Percentiles rank a stretch among this genome's conserved stretches.
These are phyloP conservation scores for Hemitrygon akajei DNA, from an alignment of 2,797 vertebrate genomes.

Conservation along the genomic window DNA sequence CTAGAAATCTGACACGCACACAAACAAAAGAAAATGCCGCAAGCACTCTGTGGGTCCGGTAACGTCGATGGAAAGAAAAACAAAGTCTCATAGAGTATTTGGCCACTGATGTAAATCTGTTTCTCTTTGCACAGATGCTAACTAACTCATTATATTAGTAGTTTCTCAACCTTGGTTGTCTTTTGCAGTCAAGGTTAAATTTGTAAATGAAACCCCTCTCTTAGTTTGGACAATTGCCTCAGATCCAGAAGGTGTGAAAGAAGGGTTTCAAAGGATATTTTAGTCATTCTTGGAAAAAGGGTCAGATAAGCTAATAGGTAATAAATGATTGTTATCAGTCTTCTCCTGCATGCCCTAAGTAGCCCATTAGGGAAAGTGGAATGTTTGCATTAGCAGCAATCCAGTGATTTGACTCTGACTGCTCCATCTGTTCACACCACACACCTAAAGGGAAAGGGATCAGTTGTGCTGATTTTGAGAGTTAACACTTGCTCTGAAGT, in stretches of 20 bases:
- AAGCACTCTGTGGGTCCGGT: no score
- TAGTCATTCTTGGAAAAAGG: not conserved
- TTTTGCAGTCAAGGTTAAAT: not conserved
- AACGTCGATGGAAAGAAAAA: no score
- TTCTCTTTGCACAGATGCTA: no score
- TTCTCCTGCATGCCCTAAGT: not conserved
- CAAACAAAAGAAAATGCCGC: no score
- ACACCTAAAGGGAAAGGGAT: not conserved
- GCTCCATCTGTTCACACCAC: slow-evolving; percentile 1
- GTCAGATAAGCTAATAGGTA: not conserved
- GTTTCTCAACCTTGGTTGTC: not conserved
- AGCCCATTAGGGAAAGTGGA: not conserved
- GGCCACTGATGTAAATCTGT: no score
- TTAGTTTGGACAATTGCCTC: not conserved
- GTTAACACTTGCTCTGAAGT: not conserved
- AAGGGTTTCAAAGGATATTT: not conserved
- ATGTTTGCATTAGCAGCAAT: not conserved
- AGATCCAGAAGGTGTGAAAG: not conserved
- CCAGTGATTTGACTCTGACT: slow-evolving; percentile 2
- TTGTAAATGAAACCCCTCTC: not conserved
- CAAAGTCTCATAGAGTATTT: no score
- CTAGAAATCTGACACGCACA: no score
- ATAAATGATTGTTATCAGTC: not conserved
- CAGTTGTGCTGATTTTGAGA: not conserved
- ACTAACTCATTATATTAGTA: no score